These are phyloP conservation scores for Tragelaphus imberbis DNA, from an alignment of 2,113 vertebrate genomes.

Conservation along the genomic window DNA sequence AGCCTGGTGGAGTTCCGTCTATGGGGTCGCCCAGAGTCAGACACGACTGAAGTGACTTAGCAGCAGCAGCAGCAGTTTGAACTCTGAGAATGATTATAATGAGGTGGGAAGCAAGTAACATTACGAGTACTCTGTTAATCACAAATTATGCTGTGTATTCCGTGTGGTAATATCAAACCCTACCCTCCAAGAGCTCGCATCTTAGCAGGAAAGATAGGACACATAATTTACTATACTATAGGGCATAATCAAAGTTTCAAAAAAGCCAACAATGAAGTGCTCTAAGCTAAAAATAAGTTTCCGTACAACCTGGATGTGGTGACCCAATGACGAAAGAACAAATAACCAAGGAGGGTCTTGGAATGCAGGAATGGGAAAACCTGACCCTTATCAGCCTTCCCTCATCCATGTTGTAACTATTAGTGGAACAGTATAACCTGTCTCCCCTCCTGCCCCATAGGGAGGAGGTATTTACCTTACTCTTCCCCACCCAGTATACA, in stretches of 20 bases:
- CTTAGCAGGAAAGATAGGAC: background rate
- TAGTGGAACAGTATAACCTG: no score
- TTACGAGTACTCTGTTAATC: background rate
- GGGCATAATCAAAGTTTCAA: background rate
- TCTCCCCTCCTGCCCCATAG: no score
- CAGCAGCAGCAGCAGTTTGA: background rate
- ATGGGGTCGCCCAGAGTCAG: no score
- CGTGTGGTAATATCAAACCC: background rate
- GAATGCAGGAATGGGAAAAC: no score
- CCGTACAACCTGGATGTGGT: background rate
- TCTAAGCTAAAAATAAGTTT: background rate
- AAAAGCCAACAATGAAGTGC: background rate
- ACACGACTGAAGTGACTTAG: no score
- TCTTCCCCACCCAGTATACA: no score
- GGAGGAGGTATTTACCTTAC: no score
- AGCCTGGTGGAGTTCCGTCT: no score
- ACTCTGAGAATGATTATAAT: background rate
- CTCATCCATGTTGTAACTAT: no score
- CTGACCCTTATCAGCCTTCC: no score
- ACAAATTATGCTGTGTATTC: background rate
- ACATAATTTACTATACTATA: background rate
- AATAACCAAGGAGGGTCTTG: no score
- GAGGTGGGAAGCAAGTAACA: background rate
- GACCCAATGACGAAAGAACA: no score
- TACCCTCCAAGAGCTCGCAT: background rate